Percentiles rank a stretch among this genome's conserved stretches.
These are phyloP conservation scores for Heterotilapia buettikoferi DNA, from an alignment of 2,113 vertebrate species.

Conservation along the genomic window DNA sequence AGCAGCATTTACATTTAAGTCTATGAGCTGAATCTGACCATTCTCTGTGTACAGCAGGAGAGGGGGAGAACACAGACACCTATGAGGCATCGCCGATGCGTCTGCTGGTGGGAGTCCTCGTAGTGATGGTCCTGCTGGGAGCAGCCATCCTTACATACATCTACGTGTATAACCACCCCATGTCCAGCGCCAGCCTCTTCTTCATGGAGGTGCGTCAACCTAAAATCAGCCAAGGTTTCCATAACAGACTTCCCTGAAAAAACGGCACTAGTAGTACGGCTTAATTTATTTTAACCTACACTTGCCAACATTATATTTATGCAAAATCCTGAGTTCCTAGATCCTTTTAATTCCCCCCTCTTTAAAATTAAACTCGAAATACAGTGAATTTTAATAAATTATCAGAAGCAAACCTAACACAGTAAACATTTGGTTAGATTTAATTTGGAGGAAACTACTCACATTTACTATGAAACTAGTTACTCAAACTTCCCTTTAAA, in stretches of 20 bases:
- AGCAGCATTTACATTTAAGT: neutral
- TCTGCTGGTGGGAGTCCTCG: conserved; percentile 79
- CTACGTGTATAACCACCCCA: conserved; percentile 92
- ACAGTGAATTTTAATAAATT: neutral
- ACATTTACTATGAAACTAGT: neutral
- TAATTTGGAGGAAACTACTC: neutral
- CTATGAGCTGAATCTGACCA: neutral
- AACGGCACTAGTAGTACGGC: neutral
- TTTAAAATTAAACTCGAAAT: neutral
- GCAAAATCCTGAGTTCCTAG: fast-evolving
- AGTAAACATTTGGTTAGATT: neutral
- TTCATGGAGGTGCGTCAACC: conserved; percentile 85
- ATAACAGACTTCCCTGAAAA: too few relatives aligned
- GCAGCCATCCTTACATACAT: conserved; percentile 78
- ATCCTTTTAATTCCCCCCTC: neutral
- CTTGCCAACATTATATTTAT: neutral
- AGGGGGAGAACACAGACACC: conserved; percentile 69
- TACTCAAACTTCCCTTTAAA: neutral
- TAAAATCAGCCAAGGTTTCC: neutral
- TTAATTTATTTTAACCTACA: neutral
- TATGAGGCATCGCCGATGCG: conserved; percentile 74
- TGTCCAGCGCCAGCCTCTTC: conserved; percentile 88
- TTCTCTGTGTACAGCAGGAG: conserved; percentile 66
- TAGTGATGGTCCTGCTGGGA: conserved; percentile 79
- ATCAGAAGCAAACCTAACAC: neutral